phyloP scores from a whole-genome alignment of 2,113 vertebrate genomes.

The Cochlearius cochlearius region DNA sequence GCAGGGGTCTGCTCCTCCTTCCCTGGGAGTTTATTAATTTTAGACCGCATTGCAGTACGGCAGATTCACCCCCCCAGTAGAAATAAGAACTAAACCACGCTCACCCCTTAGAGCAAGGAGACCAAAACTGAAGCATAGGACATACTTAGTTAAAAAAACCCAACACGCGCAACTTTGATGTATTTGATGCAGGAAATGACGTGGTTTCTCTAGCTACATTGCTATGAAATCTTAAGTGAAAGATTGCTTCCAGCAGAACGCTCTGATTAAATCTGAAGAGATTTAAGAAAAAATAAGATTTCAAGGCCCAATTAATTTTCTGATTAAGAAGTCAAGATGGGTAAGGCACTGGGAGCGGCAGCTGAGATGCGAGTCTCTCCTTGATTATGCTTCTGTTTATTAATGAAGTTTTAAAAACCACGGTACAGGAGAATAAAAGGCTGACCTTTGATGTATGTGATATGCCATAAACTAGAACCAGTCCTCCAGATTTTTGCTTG shows the following conservation, averaged over 20 bases:
- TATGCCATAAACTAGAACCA: slow-evolving; percentile 47
- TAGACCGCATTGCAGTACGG: background rate
- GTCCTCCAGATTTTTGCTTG: slow-evolving; percentile 15
- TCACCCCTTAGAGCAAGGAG: background rate
- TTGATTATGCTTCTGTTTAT: slow-evolving; percentile 14
- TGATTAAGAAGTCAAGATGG: slow-evolving; percentile 34
- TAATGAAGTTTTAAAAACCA: slow-evolving; percentile 33
- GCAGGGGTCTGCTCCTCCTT: background rate
- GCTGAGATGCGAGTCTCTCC: background rate
- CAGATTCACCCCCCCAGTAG: background rate
- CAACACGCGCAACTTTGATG: slow-evolving; percentile 23
- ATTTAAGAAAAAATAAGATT: slow-evolving; percentile 28
- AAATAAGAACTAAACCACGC: background rate
- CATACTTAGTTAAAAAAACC: background rate
- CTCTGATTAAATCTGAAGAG: slow-evolving; percentile 15
- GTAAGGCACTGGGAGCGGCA: background rate
- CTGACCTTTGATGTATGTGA: slow-evolving; percentile 34
- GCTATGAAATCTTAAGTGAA: slow-evolving; percentile 53
- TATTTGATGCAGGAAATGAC: slow-evolving; percentile 48
- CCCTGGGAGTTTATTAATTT: background rate
- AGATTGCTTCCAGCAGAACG: slow-evolving; percentile 62
- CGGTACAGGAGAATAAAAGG: background rate
- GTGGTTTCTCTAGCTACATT: background rate
- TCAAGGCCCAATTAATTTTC: slow-evolving; percentile 41
- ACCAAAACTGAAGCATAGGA: background rate